Conservation (phyloP, 2,888 invertebrate species). For the Drosophila setosimentum region DNA sequence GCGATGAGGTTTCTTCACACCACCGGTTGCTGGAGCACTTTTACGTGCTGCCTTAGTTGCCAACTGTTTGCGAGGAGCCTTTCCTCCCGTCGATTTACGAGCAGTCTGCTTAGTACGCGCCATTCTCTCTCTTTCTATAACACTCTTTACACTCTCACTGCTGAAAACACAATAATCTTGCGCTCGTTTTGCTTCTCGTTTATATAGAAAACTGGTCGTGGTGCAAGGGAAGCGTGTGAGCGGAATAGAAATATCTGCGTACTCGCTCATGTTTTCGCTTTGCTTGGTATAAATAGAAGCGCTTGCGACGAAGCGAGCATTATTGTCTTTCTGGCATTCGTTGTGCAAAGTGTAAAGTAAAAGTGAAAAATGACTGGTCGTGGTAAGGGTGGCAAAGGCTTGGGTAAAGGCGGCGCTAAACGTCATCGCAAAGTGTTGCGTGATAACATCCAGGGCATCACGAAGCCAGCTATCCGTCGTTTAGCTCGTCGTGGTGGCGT, state of each 20-base stretch:
- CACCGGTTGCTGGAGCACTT: slow-evolving; percentile 37
- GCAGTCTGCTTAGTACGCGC: slow-evolving; percentile 13
- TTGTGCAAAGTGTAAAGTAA: background rate
- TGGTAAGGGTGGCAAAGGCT: slow-evolving; percentile 85
- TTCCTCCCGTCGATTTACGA: slow-evolving; percentile 36
- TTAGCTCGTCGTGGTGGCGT: slow-evolving; percentile 90
- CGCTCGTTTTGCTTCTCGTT: background rate
- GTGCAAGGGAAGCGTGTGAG: background rate
- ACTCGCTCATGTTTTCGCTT: background rate
- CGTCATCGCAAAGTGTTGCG: slow-evolving; percentile 92
- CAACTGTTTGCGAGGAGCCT: slow-evolving; percentile 45
- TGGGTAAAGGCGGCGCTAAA: slow-evolving; percentile 84
- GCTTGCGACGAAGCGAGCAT: background rate
- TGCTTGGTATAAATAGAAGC: background rate
- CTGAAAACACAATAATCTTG: background rate
- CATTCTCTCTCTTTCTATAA: background rate
- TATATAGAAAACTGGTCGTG: background rate
- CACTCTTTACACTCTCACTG: background rate
- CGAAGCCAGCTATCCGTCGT: slow-evolving; percentile 91
- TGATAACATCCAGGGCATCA: slow-evolving; percentile 93
- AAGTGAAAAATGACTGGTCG: slow-evolving; percentile 85
- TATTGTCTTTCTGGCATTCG: background rate
- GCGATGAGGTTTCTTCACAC: slow-evolving; percentile 36
- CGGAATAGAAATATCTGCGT: background rate
- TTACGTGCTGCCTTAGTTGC: slow-evolving; percentile 46